These are phyloP conservation scores for Epizoanthus stellaris DNA, from an alignment of 92 coral and sea anemone species.

Conservation along the genomic window DNA sequence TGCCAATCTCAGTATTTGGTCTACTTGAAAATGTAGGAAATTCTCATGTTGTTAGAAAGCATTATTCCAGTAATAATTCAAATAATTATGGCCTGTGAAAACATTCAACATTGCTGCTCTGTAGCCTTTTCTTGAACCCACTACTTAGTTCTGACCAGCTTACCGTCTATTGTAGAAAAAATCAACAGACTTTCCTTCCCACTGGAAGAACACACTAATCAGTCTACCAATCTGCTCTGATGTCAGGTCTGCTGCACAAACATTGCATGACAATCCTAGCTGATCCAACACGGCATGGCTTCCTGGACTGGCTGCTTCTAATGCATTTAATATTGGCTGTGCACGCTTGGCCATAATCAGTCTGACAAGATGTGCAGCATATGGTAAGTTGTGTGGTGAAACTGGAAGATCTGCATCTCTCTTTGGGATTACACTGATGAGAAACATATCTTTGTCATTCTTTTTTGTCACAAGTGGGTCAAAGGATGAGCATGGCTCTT, in stretches of 20 bases:
- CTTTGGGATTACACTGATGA: constrained; percentile 87
- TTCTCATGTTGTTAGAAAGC: no score
- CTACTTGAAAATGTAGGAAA: no score
- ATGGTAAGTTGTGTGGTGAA: constrained; percentile 51
- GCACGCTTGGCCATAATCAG: constrained; percentile 82
- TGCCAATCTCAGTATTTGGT: no score
- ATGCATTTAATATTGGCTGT: constrained; percentile 71
- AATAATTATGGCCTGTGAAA: no score
- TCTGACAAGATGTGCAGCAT: constrained; percentile 85
- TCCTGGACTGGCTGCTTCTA: constrained; percentile 92
- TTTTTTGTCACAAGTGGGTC: constrained; percentile 76
- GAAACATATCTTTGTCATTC: constrained; percentile 60
- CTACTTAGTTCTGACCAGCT: background rate
- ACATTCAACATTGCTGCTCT: no score
- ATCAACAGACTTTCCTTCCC: constrained; percentile 81
- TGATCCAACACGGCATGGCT: constrained; percentile 71
- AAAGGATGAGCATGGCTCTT: constrained; percentile 77
- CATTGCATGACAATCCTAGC: constrained; percentile 63
- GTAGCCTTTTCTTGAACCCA: no score
- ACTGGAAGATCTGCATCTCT: constrained; percentile 53
- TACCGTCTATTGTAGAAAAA: constrained; percentile 61
- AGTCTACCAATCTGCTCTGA: constrained; percentile 75
- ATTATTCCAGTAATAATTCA: no score
- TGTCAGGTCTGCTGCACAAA: constrained; percentile 67
- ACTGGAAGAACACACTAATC: constrained; percentile 80